Evolutionary conservation across 1,140 invertebrate species (phyloP).

Genomic region (Daktulosphaira vitifoliae): DNA sequence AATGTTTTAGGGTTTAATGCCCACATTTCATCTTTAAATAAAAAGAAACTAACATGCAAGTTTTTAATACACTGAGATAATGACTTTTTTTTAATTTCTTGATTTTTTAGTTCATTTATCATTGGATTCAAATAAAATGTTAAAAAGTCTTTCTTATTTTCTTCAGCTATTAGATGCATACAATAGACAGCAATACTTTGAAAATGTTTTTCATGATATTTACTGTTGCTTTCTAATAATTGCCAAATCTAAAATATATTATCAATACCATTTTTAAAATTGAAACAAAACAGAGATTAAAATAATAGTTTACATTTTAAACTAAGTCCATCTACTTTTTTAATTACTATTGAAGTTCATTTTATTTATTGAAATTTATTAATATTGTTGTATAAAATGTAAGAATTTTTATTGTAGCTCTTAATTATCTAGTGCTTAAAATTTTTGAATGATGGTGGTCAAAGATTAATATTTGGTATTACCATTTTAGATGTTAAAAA

Average conservation of each 20-base stretch:
- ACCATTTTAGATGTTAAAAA: too few species aligned
- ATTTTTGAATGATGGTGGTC: too few species aligned
- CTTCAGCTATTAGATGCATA: neutral
- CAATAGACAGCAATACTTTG: constrained; percentile 4
- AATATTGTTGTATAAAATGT: too few species aligned
- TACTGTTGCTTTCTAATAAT: neutral
- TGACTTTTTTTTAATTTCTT: neutral
- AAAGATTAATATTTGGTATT: too few species aligned
- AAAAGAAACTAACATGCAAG: neutral
- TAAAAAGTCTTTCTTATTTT: constrained; percentile 10
- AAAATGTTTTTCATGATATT: neutral
- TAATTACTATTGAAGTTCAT: too few species aligned
- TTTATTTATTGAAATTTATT: too few species aligned
- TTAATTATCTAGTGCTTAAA: too few species aligned
- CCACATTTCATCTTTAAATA: constrained; percentile 6
- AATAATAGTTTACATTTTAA: too few species aligned
- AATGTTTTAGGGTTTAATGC: constrained; percentile 11
- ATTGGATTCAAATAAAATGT: neutral
- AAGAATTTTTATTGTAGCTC: too few species aligned
- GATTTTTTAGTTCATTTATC: neutral
- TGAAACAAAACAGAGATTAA: too few species aligned
- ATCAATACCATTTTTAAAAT: too few species aligned
- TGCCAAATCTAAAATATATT: constrained; percentile 25
- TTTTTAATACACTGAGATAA: constrained; percentile 1
- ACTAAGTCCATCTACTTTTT: too few species aligned